Conservation (phyloP, 2,797 vertebrate species). For the Microctenopoma lineatum region DNA sequence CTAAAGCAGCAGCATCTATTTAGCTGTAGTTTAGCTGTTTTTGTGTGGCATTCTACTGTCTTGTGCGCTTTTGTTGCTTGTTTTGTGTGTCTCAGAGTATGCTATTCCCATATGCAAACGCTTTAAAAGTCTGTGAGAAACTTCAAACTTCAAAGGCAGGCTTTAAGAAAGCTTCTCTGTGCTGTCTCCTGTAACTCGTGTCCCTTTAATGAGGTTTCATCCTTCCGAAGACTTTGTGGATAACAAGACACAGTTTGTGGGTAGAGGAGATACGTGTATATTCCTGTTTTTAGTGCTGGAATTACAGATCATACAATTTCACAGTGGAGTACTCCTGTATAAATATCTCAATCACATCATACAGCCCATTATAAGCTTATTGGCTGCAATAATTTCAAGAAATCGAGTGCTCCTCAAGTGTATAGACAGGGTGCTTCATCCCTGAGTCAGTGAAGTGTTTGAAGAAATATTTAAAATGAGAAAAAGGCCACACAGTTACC, state of each 20-base stretch:
- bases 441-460: conserved; percentile 22
- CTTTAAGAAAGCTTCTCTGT: conserved; percentile 66
- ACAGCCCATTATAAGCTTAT: neutral
- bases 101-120: conserved; percentile 49
- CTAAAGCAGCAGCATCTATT: conserved; percentile 57
- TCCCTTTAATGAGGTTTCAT: conserved; percentile 72
- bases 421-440: conserved; percentile 7
- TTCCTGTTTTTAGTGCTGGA: conserved; percentile 40
- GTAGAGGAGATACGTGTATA: conserved; percentile 36
- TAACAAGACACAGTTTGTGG: conserved; percentile 62
- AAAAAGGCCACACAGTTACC: conserved; percentile 22
- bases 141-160: conserved; percentile 71
- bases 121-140: conserved; percentile 34
- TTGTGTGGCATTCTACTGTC: conserved; percentile 38
- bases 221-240: conserved; percentile 61
- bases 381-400: conserved; percentile 31
- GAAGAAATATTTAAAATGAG: conserved; percentile 22
- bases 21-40: conserved; percentile 57
- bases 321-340: conserved; percentile 6
- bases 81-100: conserved; percentile 33
- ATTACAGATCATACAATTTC: conserved; percentile 37
- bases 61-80: conserved; percentile 35
- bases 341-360: conserved; percentile 31
- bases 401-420: conserved; percentile 19
- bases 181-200: conserved; percentile 65